A percentile compares a stretch with the other conserved stretches of the same genome.
Evolutionary conservation across 1,140 invertebrate genomes (phyloP).

Genomic region (Globodera rostochiensis): DNA sequence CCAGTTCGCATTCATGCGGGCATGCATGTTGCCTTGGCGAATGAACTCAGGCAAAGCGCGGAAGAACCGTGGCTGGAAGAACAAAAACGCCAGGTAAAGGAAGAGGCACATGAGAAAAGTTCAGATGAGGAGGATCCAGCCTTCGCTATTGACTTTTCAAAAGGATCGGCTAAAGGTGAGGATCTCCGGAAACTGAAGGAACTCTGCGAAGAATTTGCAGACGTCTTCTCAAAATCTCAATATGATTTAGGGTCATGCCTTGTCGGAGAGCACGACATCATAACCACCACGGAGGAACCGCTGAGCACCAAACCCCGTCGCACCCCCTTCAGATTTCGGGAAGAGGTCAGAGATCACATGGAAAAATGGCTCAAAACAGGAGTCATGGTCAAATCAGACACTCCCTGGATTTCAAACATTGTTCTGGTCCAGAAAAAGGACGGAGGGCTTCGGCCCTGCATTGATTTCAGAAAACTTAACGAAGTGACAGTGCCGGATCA

Average conservation of each 20-base stretch:
- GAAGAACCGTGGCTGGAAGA: no score
- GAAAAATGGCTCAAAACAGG: conserved; percentile 12
- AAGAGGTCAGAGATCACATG: conserved; percentile 12
- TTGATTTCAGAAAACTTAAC: conserved; percentile 11
- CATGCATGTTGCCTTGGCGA: no score
- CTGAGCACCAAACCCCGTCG: background rate
- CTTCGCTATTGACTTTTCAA: background rate
- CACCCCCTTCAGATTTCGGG: conserved; percentile 8
- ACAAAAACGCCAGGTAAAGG: no score
- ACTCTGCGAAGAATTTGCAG: background rate
- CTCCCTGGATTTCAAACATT: conserved; percentile 18
- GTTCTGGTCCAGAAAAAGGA: conserved; percentile 23
- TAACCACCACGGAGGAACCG: conserved; percentile 20
- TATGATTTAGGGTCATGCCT: conserved; percentile 6
- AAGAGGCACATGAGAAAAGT: no score
- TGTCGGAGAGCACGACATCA: background rate
- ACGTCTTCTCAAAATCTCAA: conserved; percentile 12
- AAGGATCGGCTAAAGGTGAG: background rate
- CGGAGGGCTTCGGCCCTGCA: conserved; percentile 9
- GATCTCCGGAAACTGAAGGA: background rate
- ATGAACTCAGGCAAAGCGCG: no score
- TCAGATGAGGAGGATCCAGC: background rate
- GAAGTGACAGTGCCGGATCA: conserved; percentile 58
- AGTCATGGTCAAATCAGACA: background rate
- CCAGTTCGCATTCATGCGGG: no score